A percentile compares a stretch with the other conserved stretches of the same genome.
Conservation (phyloP, 2,797 vertebrate species). For the Gobionotothen gibberifrons region DNA sequence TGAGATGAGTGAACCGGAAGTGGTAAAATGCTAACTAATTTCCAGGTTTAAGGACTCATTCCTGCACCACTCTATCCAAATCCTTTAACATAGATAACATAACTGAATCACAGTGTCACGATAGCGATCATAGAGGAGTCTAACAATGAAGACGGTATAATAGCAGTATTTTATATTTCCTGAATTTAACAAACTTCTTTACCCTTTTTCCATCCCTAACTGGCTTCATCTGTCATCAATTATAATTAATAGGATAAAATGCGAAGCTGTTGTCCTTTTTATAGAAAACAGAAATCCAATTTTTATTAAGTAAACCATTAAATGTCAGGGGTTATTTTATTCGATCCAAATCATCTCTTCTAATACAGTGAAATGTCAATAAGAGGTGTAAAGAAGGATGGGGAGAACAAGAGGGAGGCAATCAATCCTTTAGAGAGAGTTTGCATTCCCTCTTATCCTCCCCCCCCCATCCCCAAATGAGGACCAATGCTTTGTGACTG, state of each 20-base stretch:
- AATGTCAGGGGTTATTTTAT: constrained; percentile 27
- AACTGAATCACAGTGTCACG: not conserved
- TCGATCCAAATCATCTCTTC: constrained; percentile 16
- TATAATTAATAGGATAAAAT: constrained; percentile 16
- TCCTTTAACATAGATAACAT: not conserved
- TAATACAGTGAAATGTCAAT: constrained; percentile 23
- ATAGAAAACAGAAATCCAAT: constrained; percentile 33
- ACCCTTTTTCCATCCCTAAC: not conserved
- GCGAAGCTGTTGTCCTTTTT: not conserved
- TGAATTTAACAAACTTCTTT: not conserved
- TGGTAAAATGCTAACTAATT: too few species aligned
- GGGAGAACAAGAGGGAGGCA: constrained; percentile 4
- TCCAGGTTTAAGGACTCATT: too few species aligned
- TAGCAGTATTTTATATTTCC: not conserved
- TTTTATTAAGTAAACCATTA: constrained; percentile 13
- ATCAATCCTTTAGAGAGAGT: constrained; percentile 25
- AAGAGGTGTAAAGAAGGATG: constrained; percentile 15
- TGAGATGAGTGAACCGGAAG: too few species aligned
- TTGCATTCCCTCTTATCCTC: constrained; percentile 10
- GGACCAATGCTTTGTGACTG: not conserved
- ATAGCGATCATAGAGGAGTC: not conserved
- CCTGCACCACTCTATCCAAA: not conserved
- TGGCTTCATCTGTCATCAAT: not conserved
- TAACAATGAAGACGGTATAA: not conserved
- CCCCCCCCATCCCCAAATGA: not conserved